These are phyloP conservation scores for Nemapogon koenigi DNA, from an alignment of 2,888 invertebrate species.

Conservation along the genomic window DNA sequence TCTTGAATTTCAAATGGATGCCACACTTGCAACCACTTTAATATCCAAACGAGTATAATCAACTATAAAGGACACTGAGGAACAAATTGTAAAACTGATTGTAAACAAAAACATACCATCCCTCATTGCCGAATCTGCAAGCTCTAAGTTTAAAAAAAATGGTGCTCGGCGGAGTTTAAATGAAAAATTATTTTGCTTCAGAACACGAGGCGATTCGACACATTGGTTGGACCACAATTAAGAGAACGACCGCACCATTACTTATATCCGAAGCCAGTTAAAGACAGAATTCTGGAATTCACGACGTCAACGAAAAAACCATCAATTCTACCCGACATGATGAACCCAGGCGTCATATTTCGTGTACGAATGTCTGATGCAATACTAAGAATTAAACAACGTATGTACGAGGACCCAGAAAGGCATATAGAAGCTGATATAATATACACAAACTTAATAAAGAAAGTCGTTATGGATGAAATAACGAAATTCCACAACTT, in stretches of 20 bases:
- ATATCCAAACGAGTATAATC: no score
- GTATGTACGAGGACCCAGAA: constrained; percentile 56
- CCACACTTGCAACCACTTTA: no score
- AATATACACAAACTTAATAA: constrained; percentile 51
- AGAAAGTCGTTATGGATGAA: constrained; percentile 53
- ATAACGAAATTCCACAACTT: constrained; percentile 54
- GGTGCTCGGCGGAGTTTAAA: constrained; percentile 17
- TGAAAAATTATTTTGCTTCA: constrained; percentile 30
- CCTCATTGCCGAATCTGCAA: no score
- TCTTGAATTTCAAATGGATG: no score
- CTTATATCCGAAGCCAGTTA: constrained; percentile 48
- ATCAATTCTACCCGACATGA: constrained; percentile 45
- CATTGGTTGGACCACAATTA: constrained; percentile 38
- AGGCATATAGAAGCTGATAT: constrained; percentile 53
- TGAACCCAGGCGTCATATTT: constrained; percentile 56
- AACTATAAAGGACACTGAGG: no score
- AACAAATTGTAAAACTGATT: no score
- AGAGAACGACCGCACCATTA: constrained; percentile 52
- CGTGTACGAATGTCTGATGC: constrained; percentile 55
- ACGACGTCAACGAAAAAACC: constrained; percentile 35
- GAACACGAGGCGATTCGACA: constrained; percentile 33
- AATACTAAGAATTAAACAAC: constrained; percentile 46
- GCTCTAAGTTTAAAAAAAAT: no score
- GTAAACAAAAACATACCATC: no score
- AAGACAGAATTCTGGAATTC: constrained; percentile 45